phyloP scores from a whole-genome alignment of 2,797 vertebrate species.

The Clangula hyemalis region DNA sequence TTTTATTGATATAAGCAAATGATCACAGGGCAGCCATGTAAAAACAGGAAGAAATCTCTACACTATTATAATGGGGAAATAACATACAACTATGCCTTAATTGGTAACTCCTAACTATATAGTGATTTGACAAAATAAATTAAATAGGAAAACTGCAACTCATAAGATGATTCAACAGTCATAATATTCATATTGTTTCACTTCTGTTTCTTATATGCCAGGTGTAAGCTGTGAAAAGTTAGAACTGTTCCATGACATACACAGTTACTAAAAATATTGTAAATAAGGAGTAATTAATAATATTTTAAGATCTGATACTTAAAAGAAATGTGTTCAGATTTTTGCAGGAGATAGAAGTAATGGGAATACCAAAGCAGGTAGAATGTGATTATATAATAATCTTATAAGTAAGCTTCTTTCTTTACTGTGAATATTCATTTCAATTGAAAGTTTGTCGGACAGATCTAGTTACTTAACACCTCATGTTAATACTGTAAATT shows the following conservation, averaged over 20 bases:
- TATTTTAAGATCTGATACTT: slow-evolving; percentile 29
- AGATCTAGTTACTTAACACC: not conserved
- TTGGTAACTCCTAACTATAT: not conserved
- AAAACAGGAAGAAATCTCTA: not conserved
- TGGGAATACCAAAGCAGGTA: slow-evolving; percentile 19
- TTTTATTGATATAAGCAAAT: slow-evolving; percentile 13
- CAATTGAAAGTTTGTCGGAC: slow-evolving; percentile 50
- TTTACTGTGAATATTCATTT: slow-evolving; percentile 48
- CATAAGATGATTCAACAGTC: not conserved
- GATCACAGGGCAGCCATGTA: slow-evolving; percentile 8
- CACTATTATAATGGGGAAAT: not conserved
- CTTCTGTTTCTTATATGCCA: not conserved
- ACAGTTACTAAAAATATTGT: slow-evolving; percentile 16
- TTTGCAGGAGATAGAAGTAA: slow-evolving; percentile 11
- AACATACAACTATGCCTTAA: not conserved
- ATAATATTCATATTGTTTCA: not conserved
- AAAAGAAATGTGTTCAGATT: slow-evolving; percentile 28
- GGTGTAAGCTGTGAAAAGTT: not conserved
- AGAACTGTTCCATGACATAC: not conserved
- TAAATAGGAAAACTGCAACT: not conserved
- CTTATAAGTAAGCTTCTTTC: not conserved
- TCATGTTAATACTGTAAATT: slow-evolving; percentile 6
- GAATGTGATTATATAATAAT: slow-evolving; percentile 49
- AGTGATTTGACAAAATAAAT: not conserved
- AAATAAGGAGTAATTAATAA: not conserved